These are phyloP conservation scores for Leucoraja erinaceus DNA, from an alignment of 2,113 vertebrate genomes.

Conservation along the genomic window DNA sequence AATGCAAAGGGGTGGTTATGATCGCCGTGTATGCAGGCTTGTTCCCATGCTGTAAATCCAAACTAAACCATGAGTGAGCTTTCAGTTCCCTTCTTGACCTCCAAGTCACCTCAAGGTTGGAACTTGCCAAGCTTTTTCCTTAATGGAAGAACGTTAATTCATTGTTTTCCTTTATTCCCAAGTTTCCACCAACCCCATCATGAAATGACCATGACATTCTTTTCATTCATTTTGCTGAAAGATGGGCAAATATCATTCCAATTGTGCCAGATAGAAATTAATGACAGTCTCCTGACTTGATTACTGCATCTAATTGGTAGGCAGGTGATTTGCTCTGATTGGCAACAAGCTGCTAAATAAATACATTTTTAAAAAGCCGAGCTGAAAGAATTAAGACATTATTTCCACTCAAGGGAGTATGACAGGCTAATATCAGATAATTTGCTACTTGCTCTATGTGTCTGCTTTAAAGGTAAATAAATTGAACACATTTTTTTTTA, in stretches of 20 bases:
- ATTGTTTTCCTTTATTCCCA: background rate
- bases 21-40: too few species aligned
- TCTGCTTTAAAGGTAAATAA: conserved; percentile 36
- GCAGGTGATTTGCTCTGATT: conserved; percentile 3
- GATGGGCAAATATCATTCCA: background rate
- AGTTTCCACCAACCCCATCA: background rate
- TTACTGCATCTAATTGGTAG: conserved; percentile 25
- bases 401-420: background rate
- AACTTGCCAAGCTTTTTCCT: background rate
- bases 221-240: background rate
- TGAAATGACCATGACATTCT: background rate
- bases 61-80: background rate
- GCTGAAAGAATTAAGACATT: background rate
- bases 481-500: conserved; percentile 16
- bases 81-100: background rate
- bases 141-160: background rate
- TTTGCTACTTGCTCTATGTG: conserved; percentile 1
- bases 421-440: background rate
- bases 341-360: conserved; percentile 3
- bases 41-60: too few species aligned
- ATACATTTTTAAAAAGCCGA: background rate
- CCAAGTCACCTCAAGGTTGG: background rate
- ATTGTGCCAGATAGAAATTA: background rate
- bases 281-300: background rate
- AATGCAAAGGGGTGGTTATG: too few species aligned